Evolutionary conservation across 2,113 vertebrate species (phyloP).

Genomic region (Labeo catla): DNA sequence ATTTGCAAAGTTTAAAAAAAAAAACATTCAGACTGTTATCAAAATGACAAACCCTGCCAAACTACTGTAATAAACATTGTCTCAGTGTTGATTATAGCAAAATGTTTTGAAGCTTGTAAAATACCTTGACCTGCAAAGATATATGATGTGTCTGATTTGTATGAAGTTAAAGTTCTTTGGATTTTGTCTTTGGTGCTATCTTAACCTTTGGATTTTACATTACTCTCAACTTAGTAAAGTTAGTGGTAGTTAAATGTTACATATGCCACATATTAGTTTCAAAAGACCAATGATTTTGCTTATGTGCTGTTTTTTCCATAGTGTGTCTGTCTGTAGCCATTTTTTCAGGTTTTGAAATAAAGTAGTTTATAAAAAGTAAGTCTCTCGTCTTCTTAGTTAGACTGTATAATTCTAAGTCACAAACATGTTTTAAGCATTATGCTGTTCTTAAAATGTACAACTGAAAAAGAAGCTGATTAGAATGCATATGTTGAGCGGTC

Average conservation of each 20-base stretch:
- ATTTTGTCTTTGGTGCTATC: constrained; percentile 38
- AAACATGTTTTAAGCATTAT: not conserved
- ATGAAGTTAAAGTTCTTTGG: not conserved
- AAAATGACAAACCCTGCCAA: constrained; percentile 5
- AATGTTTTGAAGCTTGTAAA: constrained; percentile 2
- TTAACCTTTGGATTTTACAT: not conserved
- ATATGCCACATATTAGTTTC: not conserved
- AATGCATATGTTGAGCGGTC: not conserved
- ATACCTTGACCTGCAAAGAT: not conserved
- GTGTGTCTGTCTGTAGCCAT: constrained; percentile 14
- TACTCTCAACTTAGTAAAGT: not conserved
- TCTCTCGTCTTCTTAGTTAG: not conserved
- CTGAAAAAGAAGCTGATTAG: not conserved
- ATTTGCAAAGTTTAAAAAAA: not conserved
- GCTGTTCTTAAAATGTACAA: not conserved
- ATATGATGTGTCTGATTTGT: not conserved
- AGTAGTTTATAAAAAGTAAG: constrained; percentile 15
- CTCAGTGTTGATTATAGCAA: constrained; percentile 1
- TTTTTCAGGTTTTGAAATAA: constrained; percentile 27
- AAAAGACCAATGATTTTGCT: not conserved
- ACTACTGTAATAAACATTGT: constrained; percentile 14
- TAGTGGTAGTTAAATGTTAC: not conserved
- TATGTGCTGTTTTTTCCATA: constrained; percentile 11
- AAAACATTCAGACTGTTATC: not conserved
- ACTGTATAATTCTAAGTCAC: not conserved